phyloP scores from a whole-genome alignment of 2,797 vertebrate genomes.

The Eurystomus glaucurus region DNA sequence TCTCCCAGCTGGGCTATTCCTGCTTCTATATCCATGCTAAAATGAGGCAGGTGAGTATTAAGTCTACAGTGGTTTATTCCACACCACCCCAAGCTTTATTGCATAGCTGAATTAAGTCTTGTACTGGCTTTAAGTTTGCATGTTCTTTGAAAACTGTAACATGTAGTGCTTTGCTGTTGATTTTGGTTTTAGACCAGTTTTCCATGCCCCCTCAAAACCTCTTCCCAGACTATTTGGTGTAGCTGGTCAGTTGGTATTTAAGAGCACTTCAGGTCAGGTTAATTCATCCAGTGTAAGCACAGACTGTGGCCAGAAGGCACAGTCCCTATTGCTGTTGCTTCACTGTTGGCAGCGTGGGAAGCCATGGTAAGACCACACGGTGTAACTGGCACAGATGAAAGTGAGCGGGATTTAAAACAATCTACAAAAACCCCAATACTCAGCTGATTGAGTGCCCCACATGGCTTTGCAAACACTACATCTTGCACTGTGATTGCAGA shows the following conservation, averaged over 20 bases:
- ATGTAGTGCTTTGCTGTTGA: accelerated
- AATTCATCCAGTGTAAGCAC: neutral
- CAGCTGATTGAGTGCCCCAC: accelerated
- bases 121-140: neutral
- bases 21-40: slow-evolving; percentile 99
- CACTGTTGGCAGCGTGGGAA: neutral
- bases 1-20: slow-evolving; percentile 98
- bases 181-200: neutral
- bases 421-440: accelerated
- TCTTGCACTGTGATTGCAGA: neutral
- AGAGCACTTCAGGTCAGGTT: neutral
- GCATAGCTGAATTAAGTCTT: neutral
- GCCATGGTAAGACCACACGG: neutral
- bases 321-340: neutral
- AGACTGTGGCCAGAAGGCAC: neutral
- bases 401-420: neutral
- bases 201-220: accelerated
- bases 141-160: neutral
- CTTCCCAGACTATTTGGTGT: neutral
- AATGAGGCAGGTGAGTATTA: slow-evolving; percentile 96
- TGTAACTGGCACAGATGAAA: neutral
- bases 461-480: neutral
- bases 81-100: neutral
- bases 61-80: neutral
- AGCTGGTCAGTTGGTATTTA: neutral